A percentile compares a stretch with the other conserved stretches of the same genome.
These are phyloP conservation scores for Albula goreensis DNA, from an alignment of 2,113 vertebrate genomes.

Conservation along the genomic window DNA sequence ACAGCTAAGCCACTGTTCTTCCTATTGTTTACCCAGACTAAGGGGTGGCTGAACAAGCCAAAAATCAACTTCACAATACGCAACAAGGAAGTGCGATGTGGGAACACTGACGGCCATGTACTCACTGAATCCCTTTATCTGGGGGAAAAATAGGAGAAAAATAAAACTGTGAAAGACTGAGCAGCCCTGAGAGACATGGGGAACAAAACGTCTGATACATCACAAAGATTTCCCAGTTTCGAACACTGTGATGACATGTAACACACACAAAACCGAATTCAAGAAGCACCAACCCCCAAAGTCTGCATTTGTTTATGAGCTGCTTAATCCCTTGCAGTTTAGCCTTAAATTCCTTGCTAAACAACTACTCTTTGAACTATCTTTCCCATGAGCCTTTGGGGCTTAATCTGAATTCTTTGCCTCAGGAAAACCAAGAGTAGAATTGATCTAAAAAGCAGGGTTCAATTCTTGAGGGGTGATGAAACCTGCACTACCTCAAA, in stretches of 20 bases:
- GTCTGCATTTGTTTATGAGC: not conserved
- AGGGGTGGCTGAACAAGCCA: slow-evolving; percentile 58
- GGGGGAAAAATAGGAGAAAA: slow-evolving; percentile 23
- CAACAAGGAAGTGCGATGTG: slow-evolving; percentile 58
- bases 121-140: slow-evolving; percentile 58
- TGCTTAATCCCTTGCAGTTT: not conserved
- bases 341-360: not conserved
- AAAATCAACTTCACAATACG: slow-evolving; percentile 57
- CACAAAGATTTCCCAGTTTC: not conserved
- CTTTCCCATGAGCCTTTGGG: not conserved
- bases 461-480: not conserved
- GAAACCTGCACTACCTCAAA: not conserved
- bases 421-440: not conserved
- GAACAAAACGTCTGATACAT: not conserved
- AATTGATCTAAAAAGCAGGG: not conserved
- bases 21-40: slow-evolving; percentile 68
- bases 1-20: slow-evolving; percentile 66
- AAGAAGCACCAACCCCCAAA: not conserved
- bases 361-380: not conserved
- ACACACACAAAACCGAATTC: not conserved
- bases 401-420: not conserved
- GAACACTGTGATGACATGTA: not conserved
- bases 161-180: slow-evolving; percentile 33
- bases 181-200: slow-evolving; percentile 16
- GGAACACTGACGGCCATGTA: slow-evolving; percentile 22